Evolutionary conservation across 2,888 invertebrate genomes (phyloP).

Genomic region (Chalcosyrphus nemorum): DNA sequence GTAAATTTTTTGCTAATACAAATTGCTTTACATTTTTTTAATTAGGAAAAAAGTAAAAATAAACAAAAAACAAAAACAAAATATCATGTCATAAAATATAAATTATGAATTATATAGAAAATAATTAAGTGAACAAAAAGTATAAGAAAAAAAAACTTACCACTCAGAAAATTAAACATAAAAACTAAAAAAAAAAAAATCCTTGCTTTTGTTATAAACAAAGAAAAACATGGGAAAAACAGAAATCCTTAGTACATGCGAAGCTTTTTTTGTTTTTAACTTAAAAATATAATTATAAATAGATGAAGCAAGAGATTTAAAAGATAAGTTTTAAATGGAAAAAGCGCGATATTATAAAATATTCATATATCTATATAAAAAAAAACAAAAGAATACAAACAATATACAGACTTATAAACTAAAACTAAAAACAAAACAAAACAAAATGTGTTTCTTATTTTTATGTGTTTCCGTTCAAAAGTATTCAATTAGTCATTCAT

Average conservation of each 20-base stretch:
- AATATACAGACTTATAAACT: conserved; percentile 75
- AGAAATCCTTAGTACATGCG: conserved; percentile 58
- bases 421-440: conserved; percentile 72
- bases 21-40: conserved; percentile 72
- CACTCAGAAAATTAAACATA: conserved; percentile 47
- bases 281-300: conserved; percentile 29
- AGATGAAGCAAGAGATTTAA: conserved; percentile 34
- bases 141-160: conserved; percentile 63
- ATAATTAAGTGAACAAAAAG: conserved; percentile 43
- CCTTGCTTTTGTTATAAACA: conserved; percentile 63
- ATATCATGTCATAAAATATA: conserved; percentile 67
- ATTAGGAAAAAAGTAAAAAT: conserved; percentile 63
- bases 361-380: conserved; percentile 57
- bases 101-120: conserved; percentile 63
- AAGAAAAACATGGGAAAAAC: background rate
- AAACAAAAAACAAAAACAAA: conserved; percentile 24
- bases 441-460: too few species aligned
- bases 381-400: conserved; percentile 66
- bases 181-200: conserved; percentile 49
- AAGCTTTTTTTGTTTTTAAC: conserved; percentile 50
- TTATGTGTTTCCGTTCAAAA: conserved; percentile 9
- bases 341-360: conserved; percentile 54
- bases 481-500: background rate
- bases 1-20: conserved; percentile 74
- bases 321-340: conserved; percentile 14